Percentiles rank a stretch among this genome's conserved stretches.
These are phyloP conservation scores for Catajapyx aquilonaris DNA, from an alignment of 1,140 invertebrate genomes.

Conservation along the genomic window DNA sequence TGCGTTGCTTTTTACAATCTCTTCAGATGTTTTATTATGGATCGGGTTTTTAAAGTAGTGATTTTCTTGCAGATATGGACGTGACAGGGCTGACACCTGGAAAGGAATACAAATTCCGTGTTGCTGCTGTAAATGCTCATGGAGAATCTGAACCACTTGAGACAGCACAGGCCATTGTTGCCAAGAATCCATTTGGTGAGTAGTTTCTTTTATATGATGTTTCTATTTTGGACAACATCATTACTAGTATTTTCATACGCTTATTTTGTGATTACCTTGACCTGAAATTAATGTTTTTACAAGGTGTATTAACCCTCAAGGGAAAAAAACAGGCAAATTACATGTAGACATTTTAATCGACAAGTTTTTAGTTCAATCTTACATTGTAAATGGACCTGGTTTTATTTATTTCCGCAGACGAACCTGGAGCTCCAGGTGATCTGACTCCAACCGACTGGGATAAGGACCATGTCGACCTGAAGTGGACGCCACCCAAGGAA, in stretches of 20 bases:
- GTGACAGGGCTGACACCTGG: constrained; percentile 70
- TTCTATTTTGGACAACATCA: no score
- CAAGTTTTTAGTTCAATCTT: no score
- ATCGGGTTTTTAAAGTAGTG: constrained; percentile 4
- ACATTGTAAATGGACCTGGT: no score
- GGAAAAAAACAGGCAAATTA: no score
- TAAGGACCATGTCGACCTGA: constrained; percentile 78
- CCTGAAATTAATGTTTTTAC: no score
- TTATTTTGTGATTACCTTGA: no score
- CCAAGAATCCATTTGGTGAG: constrained; percentile 84
- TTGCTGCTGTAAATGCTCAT: constrained; percentile 86
- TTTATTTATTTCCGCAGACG: no score
- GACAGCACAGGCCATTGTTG: constrained; percentile 62
- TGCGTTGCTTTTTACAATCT: constrained; percentile 16
- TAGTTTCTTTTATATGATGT: no score
- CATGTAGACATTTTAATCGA: no score
- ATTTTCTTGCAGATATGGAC: constrained; percentile 35
- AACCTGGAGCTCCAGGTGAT: constrained; percentile 79
- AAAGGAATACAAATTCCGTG: constrained; percentile 86
- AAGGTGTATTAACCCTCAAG: no score
- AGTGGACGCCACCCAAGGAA: constrained; percentile 55
- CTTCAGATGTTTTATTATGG: constrained; percentile 5
- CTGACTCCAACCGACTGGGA: constrained; percentile 88
- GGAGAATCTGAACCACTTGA: constrained; percentile 88
- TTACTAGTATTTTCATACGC: no score